Evolutionary conservation across 1,140 invertebrate genomes (phyloP), one percentile per base, ranked within the genome.

Genomic region (Melanaphis sacchari): DNA sequence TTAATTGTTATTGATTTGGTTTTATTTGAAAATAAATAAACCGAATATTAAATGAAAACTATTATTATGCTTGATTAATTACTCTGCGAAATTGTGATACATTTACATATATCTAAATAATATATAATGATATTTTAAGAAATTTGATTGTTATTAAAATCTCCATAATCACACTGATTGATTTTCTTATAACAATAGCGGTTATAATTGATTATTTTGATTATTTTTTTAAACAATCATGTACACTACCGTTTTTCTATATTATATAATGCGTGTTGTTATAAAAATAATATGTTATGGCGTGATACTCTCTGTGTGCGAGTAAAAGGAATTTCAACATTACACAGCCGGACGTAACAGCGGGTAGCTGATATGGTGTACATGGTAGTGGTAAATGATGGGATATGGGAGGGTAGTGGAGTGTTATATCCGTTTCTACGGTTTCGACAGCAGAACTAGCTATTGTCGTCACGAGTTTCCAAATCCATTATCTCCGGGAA

Each of bases 391-490:
- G n/a, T 6, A n/a, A 76, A 6, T n/a, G n/a, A n/a, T 6, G n/a
- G n/a, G 59, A 76, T 11, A n/a, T 6, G n/a, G n/a, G 59, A 76
- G 59, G 15, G 90, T 26, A 41, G 36, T 9, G 40, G 40, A 43
- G n/a, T 91, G 59, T 91, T 46, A 81, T 91, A 91, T 91, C 41
- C 40, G 59, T 91, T 81, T 66, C 43, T 91, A 91, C n/a, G n/a
- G 41, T 43, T 91, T 91, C 90, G 90, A 81, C 59, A 46, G 40
- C 31, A 41, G 59, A 38, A 66, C n/a, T 36, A 49, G 54, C 54
- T 66, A 90, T 90, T 91, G 38, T 81, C 36, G 59, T 66, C 52
- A 54, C 26, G 59, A 66, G 46, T 81, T 91, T 46, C 41, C 59
- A 46, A 91, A 91, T 46, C 90, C 66, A 91, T 91, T 81, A 91